Evolutionary conservation across 1,140 invertebrate genomes (phyloP).

Genomic region (Chionoecetes opilio): DNA sequence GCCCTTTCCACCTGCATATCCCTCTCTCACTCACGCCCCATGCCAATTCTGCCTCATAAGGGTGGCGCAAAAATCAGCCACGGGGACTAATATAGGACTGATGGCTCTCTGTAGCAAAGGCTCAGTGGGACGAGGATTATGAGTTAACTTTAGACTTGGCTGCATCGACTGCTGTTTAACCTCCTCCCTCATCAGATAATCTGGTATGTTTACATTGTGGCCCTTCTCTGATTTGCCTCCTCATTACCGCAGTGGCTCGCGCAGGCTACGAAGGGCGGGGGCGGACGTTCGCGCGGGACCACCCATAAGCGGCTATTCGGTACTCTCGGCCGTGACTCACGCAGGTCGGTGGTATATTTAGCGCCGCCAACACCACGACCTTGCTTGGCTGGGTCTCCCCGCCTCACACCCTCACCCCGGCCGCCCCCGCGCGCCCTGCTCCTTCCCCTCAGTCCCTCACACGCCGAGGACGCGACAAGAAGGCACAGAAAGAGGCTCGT

Average conservation of each 20-base stretch:
- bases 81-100: neutral
- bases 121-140: neutral
- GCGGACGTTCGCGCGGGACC: neutral
- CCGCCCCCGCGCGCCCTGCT: neutral
- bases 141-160: slow-evolving; percentile 32
- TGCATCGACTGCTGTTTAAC: neutral
- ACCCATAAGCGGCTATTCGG: neutral
- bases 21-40: neutral
- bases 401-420: neutral
- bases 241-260: neutral
- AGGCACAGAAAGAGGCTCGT: slow-evolving; percentile 70
- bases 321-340: slow-evolving; percentile 2
- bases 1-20: neutral
- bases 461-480: slow-evolving; percentile 59
- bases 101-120: neutral
- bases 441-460: slow-evolving; percentile 67
- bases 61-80: neutral
- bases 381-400: neutral
- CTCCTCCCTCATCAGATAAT: neutral
- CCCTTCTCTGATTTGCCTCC: neutral
- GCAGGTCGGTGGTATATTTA: neutral
- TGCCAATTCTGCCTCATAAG: neutral
- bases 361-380: neutral
- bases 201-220: neutral
- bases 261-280: neutral